phyloP scores from a whole-genome alignment of 2,113 vertebrate genomes.

The Nesoenas mayeri region DNA sequence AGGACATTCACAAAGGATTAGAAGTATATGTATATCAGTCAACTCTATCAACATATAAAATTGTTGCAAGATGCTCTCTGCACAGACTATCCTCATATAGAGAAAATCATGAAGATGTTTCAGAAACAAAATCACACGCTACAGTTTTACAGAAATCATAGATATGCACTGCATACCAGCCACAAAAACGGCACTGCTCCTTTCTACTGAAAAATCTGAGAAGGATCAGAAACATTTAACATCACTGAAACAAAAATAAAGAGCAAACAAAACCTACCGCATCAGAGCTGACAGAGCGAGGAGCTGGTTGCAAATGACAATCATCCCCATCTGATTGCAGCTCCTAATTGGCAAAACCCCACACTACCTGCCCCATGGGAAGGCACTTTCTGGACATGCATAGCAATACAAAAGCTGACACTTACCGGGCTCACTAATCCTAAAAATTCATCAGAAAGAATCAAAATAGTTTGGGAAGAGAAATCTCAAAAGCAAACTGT shows the following conservation, averaged over 20 bases:
- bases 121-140: not conserved
- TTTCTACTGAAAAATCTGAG: not conserved
- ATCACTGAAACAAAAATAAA: not conserved
- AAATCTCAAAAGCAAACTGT: not conserved
- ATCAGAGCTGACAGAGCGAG: not conserved
- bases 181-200: not conserved
- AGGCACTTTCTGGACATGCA: not conserved
- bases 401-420: not conserved
- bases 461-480: not conserved
- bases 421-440: not conserved
- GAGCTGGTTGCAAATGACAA: not conserved
- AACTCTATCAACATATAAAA: not conserved
- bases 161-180: not conserved
- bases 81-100: not conserved
- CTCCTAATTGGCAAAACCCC: not conserved
- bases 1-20: conserved; percentile 36
- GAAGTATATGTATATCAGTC: not conserved
- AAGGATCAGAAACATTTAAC: not conserved
- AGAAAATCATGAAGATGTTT: not conserved
- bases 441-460: not conserved
- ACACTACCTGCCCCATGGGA: not conserved
- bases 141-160: not conserved
- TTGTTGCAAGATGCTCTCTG: not conserved
- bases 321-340: not conserved
- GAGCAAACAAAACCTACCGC: accelerated